Evolutionary conservation across 2,888 invertebrate genomes (phyloP), one percentile per base, ranked within the genome.

Genomic region (Agonopterix alstromeriana): DNA sequence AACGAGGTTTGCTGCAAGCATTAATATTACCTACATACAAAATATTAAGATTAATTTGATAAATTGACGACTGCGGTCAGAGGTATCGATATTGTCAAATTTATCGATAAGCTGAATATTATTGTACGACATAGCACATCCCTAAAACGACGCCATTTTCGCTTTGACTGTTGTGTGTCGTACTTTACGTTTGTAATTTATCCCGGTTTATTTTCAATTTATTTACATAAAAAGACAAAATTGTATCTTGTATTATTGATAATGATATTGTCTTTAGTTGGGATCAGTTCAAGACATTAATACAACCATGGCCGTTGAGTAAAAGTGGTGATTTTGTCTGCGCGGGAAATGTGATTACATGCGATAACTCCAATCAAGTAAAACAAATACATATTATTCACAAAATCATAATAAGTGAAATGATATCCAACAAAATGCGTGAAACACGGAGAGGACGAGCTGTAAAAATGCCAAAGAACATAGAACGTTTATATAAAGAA

Each of bases 321-420:
- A 38, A 9, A n/a, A 8, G n/a, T 38, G 38, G 54, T 58, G 53
- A 61, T 63, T 73, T 73, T 58, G 60, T 63, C 73, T 84, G 84
- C 86, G 89, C 89, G 89, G 89, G 89, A 89, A 89, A 89, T 86
- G 84, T 83, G 75, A 73, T 73, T 72, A 69, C 66, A 68, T 69
- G 42, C 35, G 35, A 44, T 10, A 38, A 10, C 38, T 38, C 38
- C 10, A n/a, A 38, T 9, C 9, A 14, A 36, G 9, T 48, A 27
- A 10, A 38, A 38, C 11, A 43, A 48, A 48, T 12, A 38, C n/a
- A 38, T 38, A 4, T 38, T 38, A 9, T 38, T 38, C 10, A n/a
- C n/a, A n/a, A n/a, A 42, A 11, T 11, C 42, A 11, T 11, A 3
- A n/a, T n/a, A 8, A 10, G 43, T 47, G 59, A 47, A 53, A 86